Percentiles rank a stretch among this genome's conserved stretches.
These are phyloP conservation scores for Meles meles DNA, from an alignment of 2,113 vertebrate species.

Conservation along the genomic window DNA sequence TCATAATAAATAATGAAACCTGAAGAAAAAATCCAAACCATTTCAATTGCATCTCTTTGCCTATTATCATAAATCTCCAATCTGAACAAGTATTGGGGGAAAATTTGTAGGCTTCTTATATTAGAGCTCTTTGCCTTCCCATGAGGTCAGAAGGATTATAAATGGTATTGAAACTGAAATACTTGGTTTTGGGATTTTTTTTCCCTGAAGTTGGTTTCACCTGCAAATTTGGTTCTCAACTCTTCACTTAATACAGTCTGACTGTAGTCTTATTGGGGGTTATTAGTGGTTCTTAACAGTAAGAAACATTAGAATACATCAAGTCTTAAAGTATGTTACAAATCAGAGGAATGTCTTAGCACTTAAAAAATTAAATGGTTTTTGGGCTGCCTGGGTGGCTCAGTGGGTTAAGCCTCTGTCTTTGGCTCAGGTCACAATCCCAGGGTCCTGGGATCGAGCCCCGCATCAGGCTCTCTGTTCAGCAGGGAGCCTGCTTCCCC, in stretches of 20 bases:
- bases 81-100: not conserved
- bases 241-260: not conserved
- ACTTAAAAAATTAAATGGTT: constrained; percentile 21
- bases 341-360: not conserved
- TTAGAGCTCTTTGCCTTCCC: not conserved
- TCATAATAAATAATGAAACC: constrained; percentile 50
- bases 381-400: too few species aligned
- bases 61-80: constrained; percentile 6
- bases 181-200: not conserved
- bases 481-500: too few species aligned
- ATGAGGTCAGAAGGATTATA: not conserved
- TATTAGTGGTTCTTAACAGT: not conserved
- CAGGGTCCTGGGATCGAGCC: too few species aligned
- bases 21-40: not conserved
- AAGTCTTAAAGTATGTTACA: constrained; percentile 31
- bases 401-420: too few species aligned
- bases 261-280: not conserved
- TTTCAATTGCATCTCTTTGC: constrained; percentile 18
- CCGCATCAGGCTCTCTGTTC: too few species aligned
- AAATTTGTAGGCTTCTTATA: not conserved
- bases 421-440: too few species aligned
- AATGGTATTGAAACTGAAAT: not conserved
- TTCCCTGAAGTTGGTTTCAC: not conserved
- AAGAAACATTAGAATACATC: not conserved
- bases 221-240: not conserved